Conservation (phyloP, 1,140 invertebrate species). For the Laupala kohalensis region DNA sequence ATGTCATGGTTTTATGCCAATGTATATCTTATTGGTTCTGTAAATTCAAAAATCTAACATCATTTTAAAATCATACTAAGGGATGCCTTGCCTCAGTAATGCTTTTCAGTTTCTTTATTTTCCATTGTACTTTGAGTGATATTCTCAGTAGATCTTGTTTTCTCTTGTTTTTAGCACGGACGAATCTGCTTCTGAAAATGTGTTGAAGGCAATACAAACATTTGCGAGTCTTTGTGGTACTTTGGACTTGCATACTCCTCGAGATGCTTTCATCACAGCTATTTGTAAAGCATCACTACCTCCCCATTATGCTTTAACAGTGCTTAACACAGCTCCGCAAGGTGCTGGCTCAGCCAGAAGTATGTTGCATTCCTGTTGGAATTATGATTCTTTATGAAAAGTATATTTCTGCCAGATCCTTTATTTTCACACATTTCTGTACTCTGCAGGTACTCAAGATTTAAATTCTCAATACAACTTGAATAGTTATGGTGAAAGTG, state of each 20-base stretch:
- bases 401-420: too few relatives aligned
- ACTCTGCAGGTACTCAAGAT: slow-evolving; percentile 33
- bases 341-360: slow-evolving; percentile 31
- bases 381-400: slow-evolving; percentile 12
- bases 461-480: slow-evolving; percentile 31
- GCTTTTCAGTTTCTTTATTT: neutral
- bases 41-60: too few relatives aligned
- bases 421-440: slow-evolving; percentile 24
- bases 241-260: slow-evolving; percentile 53
- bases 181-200: slow-evolving; percentile 75
- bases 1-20: too few relatives aligned
- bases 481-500: slow-evolving; percentile 31
- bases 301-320: slow-evolving; percentile 83
- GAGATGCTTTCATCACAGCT: slow-evolving; percentile 87
- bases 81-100: neutral
- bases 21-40: too few relatives aligned
- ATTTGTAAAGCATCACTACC: slow-evolving; percentile 91
- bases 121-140: neutral
- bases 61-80: too few relatives aligned
- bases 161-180: slow-evolving; percentile 54
- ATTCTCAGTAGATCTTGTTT: neutral
- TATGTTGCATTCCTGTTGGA: slow-evolving; percentile 12
- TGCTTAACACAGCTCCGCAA: slow-evolving; percentile 51
- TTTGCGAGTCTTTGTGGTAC: slow-evolving; percentile 68
- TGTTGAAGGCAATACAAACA: slow-evolving; percentile 80